These are phyloP conservation scores for Acipenser ruthenus DNA, from an alignment of 2,797 vertebrate species.

Conservation along the genomic window DNA sequence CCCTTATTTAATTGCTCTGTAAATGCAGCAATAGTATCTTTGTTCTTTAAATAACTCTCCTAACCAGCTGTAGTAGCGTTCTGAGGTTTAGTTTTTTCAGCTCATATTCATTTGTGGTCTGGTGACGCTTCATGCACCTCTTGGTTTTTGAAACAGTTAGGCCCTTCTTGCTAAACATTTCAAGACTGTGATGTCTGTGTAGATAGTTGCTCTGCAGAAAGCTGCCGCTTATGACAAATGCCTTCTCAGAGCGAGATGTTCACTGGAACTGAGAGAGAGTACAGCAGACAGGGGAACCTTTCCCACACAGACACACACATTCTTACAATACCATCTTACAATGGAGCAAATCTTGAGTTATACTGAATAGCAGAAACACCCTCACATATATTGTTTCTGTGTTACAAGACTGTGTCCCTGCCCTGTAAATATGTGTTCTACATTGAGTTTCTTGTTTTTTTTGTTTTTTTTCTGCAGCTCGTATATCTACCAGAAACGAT, in stretches of 20 bases:
- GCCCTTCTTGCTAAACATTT: too few relatives aligned
- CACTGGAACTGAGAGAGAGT: too few relatives aligned
- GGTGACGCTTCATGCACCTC: background rate
- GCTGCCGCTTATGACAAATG: background rate
- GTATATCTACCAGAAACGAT: constrained; percentile 88
- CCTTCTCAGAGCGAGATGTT: too few relatives aligned
- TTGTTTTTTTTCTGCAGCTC: constrained; percentile 48
- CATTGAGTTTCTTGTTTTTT: background rate
- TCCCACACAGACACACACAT: too few relatives aligned
- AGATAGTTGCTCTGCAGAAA: background rate
- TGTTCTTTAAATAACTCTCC: constrained; percentile 5
- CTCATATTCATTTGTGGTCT: background rate
- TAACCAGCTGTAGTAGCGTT: constrained; percentile 1
- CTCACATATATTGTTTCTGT: background rate
- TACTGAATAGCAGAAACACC: background rate
- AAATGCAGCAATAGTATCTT: background rate
- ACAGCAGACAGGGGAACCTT: too few relatives aligned
- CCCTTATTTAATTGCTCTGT: background rate
- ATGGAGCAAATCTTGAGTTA: background rate
- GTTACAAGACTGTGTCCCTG: background rate
- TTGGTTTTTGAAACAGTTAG: too few relatives aligned
- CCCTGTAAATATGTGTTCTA: too few relatives aligned
- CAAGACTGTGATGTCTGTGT: too few relatives aligned
- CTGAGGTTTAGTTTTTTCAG: background rate
- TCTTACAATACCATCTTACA: background rate